Percentiles rank a stretch among this genome's conserved stretches.
Conservation (phyloP, 2,113 vertebrate genomes). For the Trogon melanurus region DNA sequence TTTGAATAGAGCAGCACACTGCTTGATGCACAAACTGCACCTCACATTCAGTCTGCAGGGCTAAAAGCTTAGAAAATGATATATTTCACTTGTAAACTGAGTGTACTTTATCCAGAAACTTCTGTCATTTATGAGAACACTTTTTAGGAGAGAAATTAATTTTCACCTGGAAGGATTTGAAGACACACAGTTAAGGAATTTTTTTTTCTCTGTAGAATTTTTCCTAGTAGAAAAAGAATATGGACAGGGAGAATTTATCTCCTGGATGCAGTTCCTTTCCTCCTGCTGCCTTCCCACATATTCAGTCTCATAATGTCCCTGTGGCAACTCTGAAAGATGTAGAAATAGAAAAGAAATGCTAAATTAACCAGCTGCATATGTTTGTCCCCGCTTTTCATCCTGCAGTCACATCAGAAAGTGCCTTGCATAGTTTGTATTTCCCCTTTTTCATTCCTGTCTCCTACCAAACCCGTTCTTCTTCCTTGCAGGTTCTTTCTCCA, state of each 20-base stretch:
- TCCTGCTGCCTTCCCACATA: neutral
- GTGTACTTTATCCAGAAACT: neutral
- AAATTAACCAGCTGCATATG: neutral
- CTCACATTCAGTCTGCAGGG: neutral
- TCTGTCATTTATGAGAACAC: neutral
- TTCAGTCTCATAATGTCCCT: neutral
- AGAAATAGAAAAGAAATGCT: constrained; percentile 25
- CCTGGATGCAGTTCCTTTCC: neutral
- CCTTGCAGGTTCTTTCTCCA: neutral
- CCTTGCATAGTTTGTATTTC: neutral
- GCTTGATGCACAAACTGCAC: neutral
- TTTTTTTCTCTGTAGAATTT: neutral
- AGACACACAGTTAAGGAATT: neutral
- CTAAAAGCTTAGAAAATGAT: neutral
- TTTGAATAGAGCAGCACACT: neutral
- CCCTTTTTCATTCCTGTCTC: neutral
- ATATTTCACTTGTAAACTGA: neutral
- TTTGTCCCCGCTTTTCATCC: neutral
- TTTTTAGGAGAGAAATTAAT: neutral
- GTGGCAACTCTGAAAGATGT: neutral
- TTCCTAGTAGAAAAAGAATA: neutral
- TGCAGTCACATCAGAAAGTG: neutral
- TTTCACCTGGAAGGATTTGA: constrained; percentile 1
- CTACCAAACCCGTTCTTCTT: neutral
- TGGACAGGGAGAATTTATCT: neutral